These are phyloP conservation scores for Zonitis immaculata DNA, from an alignment of 2,888 invertebrate species.

Conservation along the genomic window DNA sequence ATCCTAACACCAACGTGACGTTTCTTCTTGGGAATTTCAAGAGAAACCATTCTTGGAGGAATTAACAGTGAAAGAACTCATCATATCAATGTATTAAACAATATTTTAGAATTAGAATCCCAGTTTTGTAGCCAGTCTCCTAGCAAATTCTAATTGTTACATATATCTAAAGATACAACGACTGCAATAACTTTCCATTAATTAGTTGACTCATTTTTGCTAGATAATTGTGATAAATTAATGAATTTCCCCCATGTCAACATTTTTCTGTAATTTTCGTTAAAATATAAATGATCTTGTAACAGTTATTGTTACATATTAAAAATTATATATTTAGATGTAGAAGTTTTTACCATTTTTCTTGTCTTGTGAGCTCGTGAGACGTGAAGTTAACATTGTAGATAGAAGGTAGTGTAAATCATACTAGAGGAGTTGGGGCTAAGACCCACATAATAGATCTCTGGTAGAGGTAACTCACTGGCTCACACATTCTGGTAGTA, in stretches of 20 bases:
- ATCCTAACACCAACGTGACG: no score
- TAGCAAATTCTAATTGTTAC: not conserved
- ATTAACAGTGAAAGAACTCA: no score
- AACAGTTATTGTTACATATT: not conserved
- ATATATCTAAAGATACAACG: not conserved
- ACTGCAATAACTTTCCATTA: conserved; percentile 11
- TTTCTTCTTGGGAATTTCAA: no score
- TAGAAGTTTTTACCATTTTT: conserved; percentile 42
- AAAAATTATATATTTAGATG: conserved; percentile 20
- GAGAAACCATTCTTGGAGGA: no score
- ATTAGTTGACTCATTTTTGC: not conserved
- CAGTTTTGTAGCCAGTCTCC: not conserved
- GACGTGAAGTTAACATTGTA: conserved; percentile 45
- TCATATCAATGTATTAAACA: no score
- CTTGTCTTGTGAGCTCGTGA: conserved; percentile 41
- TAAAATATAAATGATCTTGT: not conserved
- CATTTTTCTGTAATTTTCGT: no score
- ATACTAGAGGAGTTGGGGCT: conserved; percentile 33
- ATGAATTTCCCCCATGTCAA: not conserved
- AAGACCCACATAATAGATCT: conserved; percentile 27
- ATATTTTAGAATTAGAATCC: no score
- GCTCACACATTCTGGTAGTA: conserved; percentile 39
- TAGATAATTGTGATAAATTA: not conserved
- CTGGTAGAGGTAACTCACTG: conserved; percentile 42
- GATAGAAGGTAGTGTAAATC: conserved; percentile 42